Base-by-base conservation (phyloP, 2,113 vertebrate species). In the Ictidomys tridecemlineatus region DNA sequence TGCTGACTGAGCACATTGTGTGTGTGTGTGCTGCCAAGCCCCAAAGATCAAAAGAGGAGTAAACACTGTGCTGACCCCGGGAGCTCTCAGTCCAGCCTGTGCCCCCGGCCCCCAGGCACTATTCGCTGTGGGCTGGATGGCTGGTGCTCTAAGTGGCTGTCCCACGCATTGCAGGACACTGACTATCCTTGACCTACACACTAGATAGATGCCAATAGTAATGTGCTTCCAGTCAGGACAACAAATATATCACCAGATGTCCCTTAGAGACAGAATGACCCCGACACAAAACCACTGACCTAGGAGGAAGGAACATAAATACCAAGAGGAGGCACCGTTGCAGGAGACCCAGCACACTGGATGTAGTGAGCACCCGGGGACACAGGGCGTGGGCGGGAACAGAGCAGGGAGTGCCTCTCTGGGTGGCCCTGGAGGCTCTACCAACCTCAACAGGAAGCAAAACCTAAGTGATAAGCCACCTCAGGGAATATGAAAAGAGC, bases 371-470 rank as follows among this genome's bases (percentile, higher is more conserved):
- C 32, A 26, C 56, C 20, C 26, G 11, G 0, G 11, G 0, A 0
- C 0, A 13, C 4, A 2, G 24, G 24, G 3, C 8, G 37, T 1
- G 37, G 51, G 9, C 84, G 32, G 48, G 3, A 51, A 34, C 34
- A 37, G 58, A 24, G 20, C 61, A 24, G 56, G 56, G 56, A 58
- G 56, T 7, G 20, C 61, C 76, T 87, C 70, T 67, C 88, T 90
- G 18, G 32, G 5, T 42, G 72, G 84, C 51, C 74, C 48, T 61
- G 42, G 74, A 80, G 37, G 24, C 79, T 91, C 85, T 45, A 12
- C 56, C 72, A 87, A 56, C 76, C 85, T 91, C 87, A 82, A 85
- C 91, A 96, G 88, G 85, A 95, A 96, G 65, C 56, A 74, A 51
- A 92, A 74, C 73, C 69, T 95, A 48, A 34, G 26, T 18, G 78